A percentile compares a stretch with the other conserved stretches of the same genome.
Conservation (phyloP, 2,113 vertebrate genomes). For the Sitta europaea region DNA sequence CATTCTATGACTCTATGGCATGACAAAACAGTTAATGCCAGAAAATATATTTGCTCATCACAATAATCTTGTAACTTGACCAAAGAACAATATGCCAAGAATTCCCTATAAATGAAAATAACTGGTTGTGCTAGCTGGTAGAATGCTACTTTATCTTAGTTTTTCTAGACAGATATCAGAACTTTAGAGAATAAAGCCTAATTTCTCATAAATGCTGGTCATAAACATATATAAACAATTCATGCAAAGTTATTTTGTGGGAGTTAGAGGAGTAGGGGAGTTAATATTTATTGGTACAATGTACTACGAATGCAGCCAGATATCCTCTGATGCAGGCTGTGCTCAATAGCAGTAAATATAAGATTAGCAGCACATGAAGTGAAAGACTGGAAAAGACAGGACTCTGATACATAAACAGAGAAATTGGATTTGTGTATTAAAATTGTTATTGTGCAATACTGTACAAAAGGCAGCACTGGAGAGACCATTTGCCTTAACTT, state of each 20-base stretch:
- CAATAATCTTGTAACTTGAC: not conserved
- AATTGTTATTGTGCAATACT: not conserved
- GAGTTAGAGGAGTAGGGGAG: not conserved
- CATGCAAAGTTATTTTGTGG: not conserved
- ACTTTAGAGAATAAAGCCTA: not conserved
- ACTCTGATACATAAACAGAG: not conserved
- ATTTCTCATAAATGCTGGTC: not conserved
- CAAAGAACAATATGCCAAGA: not conserved
- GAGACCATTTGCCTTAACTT: not conserved
- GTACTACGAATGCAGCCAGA: slow-evolving; percentile 8
- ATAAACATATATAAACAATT: not conserved
- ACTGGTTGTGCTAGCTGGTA: not conserved
- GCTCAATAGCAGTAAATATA: not conserved
- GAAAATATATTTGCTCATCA: not conserved
- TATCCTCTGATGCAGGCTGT: not conserved
- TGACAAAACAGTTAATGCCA: not conserved
- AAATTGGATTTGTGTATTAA: not conserved
- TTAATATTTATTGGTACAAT: slow-evolving; percentile 13
- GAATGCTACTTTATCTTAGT: not conserved
- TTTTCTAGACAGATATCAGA: not conserved
- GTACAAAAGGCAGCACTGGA: not conserved
- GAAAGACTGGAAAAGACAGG: slow-evolving; percentile 2
- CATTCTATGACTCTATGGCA: not conserved
- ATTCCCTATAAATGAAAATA: not conserved
- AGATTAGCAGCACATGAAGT: not conserved